Evolutionary conservation across 1,140 invertebrate species (phyloP), one percentile per base, ranked within the genome.

Genomic region (Lethocerus indicus): DNA sequence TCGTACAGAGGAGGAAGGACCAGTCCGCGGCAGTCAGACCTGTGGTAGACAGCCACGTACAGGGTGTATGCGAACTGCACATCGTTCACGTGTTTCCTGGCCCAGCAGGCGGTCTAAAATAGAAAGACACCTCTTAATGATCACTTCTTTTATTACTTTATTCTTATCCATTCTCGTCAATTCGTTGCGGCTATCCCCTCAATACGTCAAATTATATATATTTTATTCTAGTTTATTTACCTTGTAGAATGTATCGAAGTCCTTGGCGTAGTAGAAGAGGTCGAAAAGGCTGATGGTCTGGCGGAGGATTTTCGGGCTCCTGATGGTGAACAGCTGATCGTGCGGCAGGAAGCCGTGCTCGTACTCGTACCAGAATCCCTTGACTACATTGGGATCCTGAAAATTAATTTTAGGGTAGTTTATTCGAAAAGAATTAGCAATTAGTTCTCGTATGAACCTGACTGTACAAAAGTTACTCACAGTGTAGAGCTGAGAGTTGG

Each of bases 1-100:
- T 83, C 79, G 54, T 79, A 79, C 4, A 76, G 68, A 26, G 76
- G 71, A 1, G 79, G 79, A 2, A 81, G 57, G 3, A 70, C 61
- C 20, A 81, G 63, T 21, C 68, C 70, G 39, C 69, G 68, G 58
- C 71, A 75, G 54, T 80, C 78, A 2, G 64, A 61, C 37, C 76
- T 69, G 54, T 79, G 75, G 21, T 73, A 58, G 5, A 79, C 60
- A 0, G 78, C 75, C 3, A 75, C 63, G 14, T 68, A 70, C 1
- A 78, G 61, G 23, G 74, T 71, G 49, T 79, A 76, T 0, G 74
- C 65, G 57, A 79, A 83, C 58, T 79, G 64, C 37, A 68, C 72
- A 60, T 71, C 72, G 66, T 77, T 82, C 44, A 77, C 59, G 52
- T 73, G 54, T 13, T 75, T 59, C 12, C 77, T 70, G 24, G 76